These are phyloP conservation scores for Epinephelus awoara DNA, from an alignment of 2,797 vertebrate species.

Conservation along the genomic window DNA sequence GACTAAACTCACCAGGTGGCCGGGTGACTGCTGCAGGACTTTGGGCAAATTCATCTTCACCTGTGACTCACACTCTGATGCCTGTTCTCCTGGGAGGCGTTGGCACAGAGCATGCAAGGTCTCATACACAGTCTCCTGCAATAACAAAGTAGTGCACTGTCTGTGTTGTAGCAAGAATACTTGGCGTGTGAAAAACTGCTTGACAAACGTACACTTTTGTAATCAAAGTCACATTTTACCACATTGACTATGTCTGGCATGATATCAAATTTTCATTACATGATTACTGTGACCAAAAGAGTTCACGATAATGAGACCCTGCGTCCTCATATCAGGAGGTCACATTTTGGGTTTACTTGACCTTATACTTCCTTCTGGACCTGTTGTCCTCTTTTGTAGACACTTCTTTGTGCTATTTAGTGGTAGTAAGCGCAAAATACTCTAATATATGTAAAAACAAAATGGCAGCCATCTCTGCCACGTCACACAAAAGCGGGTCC, in stretches of 20 bases:
- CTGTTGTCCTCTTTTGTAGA: too few relatives aligned
- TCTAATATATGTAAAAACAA: too few relatives aligned
- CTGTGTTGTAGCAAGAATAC: not conserved
- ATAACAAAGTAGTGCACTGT: constrained; percentile 2
- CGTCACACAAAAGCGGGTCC: too few relatives aligned
- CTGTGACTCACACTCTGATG: constrained; percentile 64
- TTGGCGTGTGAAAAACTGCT: not conserved
- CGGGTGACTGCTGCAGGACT: constrained; percentile 68
- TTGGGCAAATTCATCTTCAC: constrained; percentile 71
- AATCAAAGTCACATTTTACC: not conserved
- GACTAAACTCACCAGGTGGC: constrained; percentile 58
- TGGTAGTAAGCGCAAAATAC: too few relatives aligned
- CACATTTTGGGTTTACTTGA: too few relatives aligned
- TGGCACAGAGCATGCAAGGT: constrained; percentile 68
- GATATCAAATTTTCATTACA: too few relatives aligned
- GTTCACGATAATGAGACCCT: too few relatives aligned
- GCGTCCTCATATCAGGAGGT: too few relatives aligned
- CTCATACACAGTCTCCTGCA: constrained; percentile 67
- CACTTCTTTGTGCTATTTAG: too few relatives aligned
- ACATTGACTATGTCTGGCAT: not conserved
- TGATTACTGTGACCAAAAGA: too few relatives aligned
- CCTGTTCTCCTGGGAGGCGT: constrained; percentile 56
- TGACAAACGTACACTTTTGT: not conserved
- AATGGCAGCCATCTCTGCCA: too few relatives aligned
- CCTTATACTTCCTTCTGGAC: too few relatives aligned